Conservation (phyloP, 2,113 vertebrate genomes). For the Salvelinus alpinus region DNA sequence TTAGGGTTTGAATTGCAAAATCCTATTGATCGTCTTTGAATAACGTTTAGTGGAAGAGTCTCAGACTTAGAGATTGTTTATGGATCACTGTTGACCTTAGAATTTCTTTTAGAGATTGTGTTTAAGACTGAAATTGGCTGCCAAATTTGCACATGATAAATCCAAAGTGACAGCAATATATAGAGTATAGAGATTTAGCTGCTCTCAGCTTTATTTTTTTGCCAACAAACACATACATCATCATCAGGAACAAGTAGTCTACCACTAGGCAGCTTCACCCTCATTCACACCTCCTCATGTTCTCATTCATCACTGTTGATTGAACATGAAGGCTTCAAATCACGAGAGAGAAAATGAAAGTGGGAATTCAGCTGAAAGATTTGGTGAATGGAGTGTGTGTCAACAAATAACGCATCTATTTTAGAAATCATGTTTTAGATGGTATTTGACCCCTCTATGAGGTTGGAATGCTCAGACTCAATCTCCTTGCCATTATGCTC, state of each 20-base stretch:
- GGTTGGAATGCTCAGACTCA: background rate
- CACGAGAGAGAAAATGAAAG: too few species aligned
- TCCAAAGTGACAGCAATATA: conserved; percentile 59
- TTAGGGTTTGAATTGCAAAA: conserved; percentile 66
- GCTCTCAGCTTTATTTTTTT: conserved; percentile 33
- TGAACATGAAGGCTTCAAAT: too few species aligned
- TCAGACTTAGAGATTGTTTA: conserved; percentile 68
- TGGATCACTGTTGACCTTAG: conserved; percentile 65
- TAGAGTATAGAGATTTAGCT: conserved; percentile 55
- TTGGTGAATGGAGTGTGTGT: conserved; percentile 15
- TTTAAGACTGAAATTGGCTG: conserved; percentile 65
- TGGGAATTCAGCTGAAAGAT: background rate
- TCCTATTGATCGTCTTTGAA: conserved; percentile 70
- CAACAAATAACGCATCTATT: background rate
- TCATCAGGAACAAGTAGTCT: conserved; percentile 35
- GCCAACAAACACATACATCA: conserved; percentile 50
- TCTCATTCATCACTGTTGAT: background rate
- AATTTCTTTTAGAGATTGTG: conserved; percentile 58
- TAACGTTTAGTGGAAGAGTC: conserved; percentile 65
- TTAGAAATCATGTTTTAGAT: conserved; percentile 16
- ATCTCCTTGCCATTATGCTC: background rate
- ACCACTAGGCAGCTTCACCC: conserved; percentile 32
- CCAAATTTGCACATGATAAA: conserved; percentile 61
- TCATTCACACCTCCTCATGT: conserved; percentile 4
- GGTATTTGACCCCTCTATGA: conserved; percentile 3